Evolutionary conservation across 2,888 invertebrate genomes (phyloP), one percentile per base, ranked within the genome.

Genomic region (Hesperia comma): DNA sequence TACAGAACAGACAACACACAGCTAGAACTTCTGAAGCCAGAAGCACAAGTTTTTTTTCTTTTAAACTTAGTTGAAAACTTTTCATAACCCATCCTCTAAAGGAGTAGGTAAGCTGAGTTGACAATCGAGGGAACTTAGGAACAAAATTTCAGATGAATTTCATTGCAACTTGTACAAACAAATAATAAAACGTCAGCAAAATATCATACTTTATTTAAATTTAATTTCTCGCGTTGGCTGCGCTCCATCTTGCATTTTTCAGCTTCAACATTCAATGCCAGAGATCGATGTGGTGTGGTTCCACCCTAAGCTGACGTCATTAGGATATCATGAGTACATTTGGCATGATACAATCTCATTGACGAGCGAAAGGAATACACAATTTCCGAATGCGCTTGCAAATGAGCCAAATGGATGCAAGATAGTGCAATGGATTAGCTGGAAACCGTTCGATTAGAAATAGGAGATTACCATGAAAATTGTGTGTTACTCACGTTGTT

Each of bases 281-380:
- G 69, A 61, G 40, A 67, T 63, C 54, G 63, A 33, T 19, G 63
- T 68, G 51, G 61, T 46, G 54, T 49, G 32, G 60, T 55, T 67
- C 64, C 53, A 68, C 58, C 64, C 53, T 63, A 14, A 56, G 15
- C 55, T 70, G 70, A 64, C 69, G 70, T 67, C 64, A 67, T 26
- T 19, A 43, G 32, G 51, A 32, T 60, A 53, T 60, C 53, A 60
- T 26, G 54, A 51, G 64, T 53, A 53, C 58, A 58, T 64, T 64
- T 64, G 64, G 64, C 58, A 58, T n/a, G 53, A 41, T 58, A 58
- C 41, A 51, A 63, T 57, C 53, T 53, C 53, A 64, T 55, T 55
- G 14, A 63, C 43, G 6, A 8, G 49, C 26, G 19, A 19, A 46
- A 53, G 58, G 58, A 58, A 49, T 51, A 58, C 26, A 43, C 40